Percentiles rank a stretch among this genome's conserved stretches.
phyloP scores from a whole-genome alignment of 2,888 invertebrate species.

The Scaptomyza caliginosa region DNA sequence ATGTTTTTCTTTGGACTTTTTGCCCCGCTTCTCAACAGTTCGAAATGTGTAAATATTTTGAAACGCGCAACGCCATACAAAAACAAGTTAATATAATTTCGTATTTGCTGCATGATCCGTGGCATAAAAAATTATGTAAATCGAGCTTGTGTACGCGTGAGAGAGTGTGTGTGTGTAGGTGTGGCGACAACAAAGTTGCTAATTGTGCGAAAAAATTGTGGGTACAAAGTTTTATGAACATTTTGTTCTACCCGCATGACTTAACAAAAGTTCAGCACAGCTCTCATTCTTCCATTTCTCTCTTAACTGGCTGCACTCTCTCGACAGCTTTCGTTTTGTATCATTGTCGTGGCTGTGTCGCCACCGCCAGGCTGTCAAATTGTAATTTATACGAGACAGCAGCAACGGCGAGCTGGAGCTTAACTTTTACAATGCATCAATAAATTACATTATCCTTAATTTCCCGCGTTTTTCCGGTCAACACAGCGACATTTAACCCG shows the following conservation, averaged over 20 bases:
- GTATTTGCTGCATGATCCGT: constrained; percentile 26
- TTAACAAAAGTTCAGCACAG: constrained; percentile 4
- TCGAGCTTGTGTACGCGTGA: constrained; percentile 16
- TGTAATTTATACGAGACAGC: constrained; percentile 72
- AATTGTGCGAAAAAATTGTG: constrained; percentile 68
- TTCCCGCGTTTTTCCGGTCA: constrained; percentile 78
- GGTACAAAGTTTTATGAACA: constrained; percentile 57
- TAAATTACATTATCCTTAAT: constrained; percentile 79
- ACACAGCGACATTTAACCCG: constrained; percentile 71
- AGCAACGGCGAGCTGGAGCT: constrained; percentile 58
- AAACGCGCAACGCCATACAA: constrained; percentile 48
- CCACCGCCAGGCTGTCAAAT: constrained; percentile 58
- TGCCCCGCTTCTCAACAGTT: neutral
- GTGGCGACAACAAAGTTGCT: constrained; percentile 55
- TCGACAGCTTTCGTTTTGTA: neutral
- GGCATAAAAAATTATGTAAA: constrained; percentile 61
- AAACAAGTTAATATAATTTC: constrained; percentile 40
- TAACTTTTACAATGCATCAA: constrained; percentile 79
- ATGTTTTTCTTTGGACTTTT: constrained; percentile 42
- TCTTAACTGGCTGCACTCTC: neutral
- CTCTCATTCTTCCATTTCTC: neutral
- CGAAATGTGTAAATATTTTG: constrained; percentile 36
- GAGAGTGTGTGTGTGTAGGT: neutral
- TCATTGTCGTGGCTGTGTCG: constrained; percentile 21
- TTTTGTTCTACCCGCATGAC: constrained; percentile 54